phyloP scores from a whole-genome alignment of 2,888 invertebrate species.

The Megalurothrips usitatus region DNA sequence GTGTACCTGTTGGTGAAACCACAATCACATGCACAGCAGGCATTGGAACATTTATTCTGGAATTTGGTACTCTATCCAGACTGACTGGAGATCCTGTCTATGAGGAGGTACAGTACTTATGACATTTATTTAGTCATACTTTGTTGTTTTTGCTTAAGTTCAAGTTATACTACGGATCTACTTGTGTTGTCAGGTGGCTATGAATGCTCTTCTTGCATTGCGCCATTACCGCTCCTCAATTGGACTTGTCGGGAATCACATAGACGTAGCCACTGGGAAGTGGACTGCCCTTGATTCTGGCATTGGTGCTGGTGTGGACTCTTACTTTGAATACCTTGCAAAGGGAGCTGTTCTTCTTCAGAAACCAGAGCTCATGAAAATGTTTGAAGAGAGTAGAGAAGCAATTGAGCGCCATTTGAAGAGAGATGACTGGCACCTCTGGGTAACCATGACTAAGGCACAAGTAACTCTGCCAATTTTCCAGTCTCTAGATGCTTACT shows the following conservation, averaged over 20 bases:
- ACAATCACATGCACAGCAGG: conserved; percentile 97
- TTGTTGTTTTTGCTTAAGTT: background rate
- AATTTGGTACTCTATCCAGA: conserved; percentile 90
- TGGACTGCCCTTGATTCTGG: conserved; percentile 99
- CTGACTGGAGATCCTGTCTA: conserved; percentile 92
- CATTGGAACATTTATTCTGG: conserved; percentile 93
- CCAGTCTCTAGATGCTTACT: conserved; percentile 96
- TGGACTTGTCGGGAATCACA: conserved; percentile 92
- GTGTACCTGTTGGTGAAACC: conserved; percentile 92
- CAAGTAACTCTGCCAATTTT: conserved; percentile 96
- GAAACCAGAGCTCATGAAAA: conserved; percentile 82
- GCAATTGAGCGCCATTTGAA: conserved; percentile 75
- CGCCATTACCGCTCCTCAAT: conserved; percentile 82
- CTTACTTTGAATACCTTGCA: conserved; percentile 96
- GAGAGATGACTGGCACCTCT: conserved; percentile 96
- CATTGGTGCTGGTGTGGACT: conserved; percentile 93
- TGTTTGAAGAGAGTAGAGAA: conserved; percentile 75
- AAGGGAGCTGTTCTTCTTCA: conserved; percentile 91
- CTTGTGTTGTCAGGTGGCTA: conserved; percentile 61
- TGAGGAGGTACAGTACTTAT: conserved; percentile 63
- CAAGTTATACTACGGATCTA: conserved; percentile 31
- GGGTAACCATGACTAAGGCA: conserved; percentile 98
- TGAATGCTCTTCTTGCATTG: conserved; percentile 83
- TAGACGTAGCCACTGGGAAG: conserved; percentile 86
- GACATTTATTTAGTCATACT: background rate